Evolutionary conservation across 2,888 invertebrate genomes (phyloP).

Genomic region (Cactoblastis cactorum): DNA sequence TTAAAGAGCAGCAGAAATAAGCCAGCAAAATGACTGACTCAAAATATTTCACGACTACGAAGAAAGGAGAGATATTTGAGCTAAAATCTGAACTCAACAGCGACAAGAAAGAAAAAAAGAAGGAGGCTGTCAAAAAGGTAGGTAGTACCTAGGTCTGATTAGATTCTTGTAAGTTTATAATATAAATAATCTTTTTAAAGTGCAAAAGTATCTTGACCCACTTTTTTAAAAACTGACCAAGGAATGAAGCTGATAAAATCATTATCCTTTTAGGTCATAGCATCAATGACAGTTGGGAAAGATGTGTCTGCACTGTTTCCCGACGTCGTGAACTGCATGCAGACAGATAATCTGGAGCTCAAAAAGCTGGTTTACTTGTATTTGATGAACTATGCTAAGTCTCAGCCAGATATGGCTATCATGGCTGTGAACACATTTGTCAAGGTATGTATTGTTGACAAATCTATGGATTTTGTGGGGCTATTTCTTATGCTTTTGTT

Average conservation of each 20-base stretch:
- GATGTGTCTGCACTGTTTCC: slow-evolving; percentile 99
- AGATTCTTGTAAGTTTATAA: no score
- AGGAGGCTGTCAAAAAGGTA: slow-evolving; percentile 99
- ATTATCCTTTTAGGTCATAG: slow-evolving; percentile 88
- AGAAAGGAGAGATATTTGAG: slow-evolving; percentile 99
- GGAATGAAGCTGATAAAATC: not conserved
- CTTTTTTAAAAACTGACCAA: not conserved
- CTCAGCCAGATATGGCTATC: slow-evolving; percentile 99
- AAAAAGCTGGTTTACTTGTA: slow-evolving; percentile 99
- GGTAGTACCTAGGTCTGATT: slow-evolving; percentile 24
- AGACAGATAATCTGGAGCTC: slow-evolving; percentile 98
- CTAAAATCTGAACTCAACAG: slow-evolving; percentile 98
- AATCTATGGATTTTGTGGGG: not conserved
- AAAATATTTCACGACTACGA: slow-evolving; percentile 99
- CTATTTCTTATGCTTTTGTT: slow-evolving; percentile 10
- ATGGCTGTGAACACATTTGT: slow-evolving; percentile 99
- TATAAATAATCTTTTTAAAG: no score
- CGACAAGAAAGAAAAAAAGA: slow-evolving; percentile 99
- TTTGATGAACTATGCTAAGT: slow-evolving; percentile 99
- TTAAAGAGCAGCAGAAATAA: slow-evolving; percentile 9
- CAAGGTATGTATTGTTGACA: slow-evolving; percentile 83
- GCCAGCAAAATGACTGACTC: slow-evolving; percentile 94
- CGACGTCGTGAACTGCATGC: slow-evolving; percentile 99
- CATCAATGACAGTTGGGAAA: slow-evolving; percentile 99
- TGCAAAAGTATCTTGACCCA: no score